Percentiles rank a stretch among this genome's conserved stretches.
Conservation (phyloP, 1,140 invertebrate genomes). For the Adoxophyes honmai region DNA sequence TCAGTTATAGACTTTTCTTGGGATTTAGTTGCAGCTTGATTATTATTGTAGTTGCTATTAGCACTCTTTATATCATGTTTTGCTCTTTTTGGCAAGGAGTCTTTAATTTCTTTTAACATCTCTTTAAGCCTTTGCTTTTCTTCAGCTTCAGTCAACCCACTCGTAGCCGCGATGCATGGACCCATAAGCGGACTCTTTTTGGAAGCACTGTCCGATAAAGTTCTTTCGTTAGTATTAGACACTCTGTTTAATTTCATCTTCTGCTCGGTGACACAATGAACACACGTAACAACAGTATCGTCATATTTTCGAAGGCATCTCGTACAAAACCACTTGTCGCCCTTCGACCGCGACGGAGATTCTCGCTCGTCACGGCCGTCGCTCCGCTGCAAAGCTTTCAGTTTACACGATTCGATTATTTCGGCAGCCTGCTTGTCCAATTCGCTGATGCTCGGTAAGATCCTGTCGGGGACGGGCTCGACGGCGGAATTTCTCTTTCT, state of each 20-base stretch:
- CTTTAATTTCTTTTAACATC: constrained; percentile 72
- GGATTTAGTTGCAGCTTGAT: constrained; percentile 12
- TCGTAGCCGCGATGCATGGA: constrained; percentile 18
- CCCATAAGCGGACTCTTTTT: constrained; percentile 50
- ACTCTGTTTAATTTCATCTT: constrained; percentile 18
- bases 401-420: constrained; percentile 79
- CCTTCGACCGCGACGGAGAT: background rate
- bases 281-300: constrained; percentile 38
- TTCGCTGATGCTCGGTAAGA: constrained; percentile 88
- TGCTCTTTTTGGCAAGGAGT: constrained; percentile 59
- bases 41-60: background rate
- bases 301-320: constrained; percentile 57
- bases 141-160: constrained; percentile 27
- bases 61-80: constrained; percentile 29
- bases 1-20: constrained; percentile 29
- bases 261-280: constrained; percentile 37
- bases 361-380: constrained; percentile 6
- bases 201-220: constrained; percentile 22
- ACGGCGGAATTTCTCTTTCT: constrained; percentile 58
- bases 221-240: constrained; percentile 13
- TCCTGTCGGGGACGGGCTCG: constrained; percentile 64
- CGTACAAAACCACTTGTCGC: constrained; percentile 50
- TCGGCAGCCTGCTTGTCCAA: constrained; percentile 87
- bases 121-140: constrained; percentile 63
- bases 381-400: constrained; percentile 27